Base-by-base conservation (phyloP, 2,113 vertebrate species). In the Aegithalos caudatus region DNA sequence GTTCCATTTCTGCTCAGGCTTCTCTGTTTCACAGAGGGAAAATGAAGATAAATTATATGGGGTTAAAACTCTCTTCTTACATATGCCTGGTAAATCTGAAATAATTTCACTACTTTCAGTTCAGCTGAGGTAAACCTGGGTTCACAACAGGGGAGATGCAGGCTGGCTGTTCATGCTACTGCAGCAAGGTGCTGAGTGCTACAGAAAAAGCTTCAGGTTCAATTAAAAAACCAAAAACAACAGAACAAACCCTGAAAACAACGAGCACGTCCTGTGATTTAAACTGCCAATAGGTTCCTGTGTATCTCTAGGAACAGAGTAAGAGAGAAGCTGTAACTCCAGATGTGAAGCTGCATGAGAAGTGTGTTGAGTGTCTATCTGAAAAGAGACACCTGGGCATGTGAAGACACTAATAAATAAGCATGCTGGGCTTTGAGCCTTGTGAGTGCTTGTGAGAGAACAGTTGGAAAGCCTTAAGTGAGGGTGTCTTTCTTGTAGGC, bases 401-500 rank as follows among this genome's bases (percentile, higher is more conserved):
- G 81, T 19, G 83, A 88, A 79, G 88, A 91, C 73, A 72, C 79
- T 72, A 86, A 91, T 93, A 96, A 95, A 97, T 94, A 94, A 96
- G 83, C 78, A 84, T 21, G 22, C 44, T 64, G 86, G 69, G 91
- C 82, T 90, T 88, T 74, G 76, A 92, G 93, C 62, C 69, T 45
- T n/a, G 18, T 29, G 81, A 86, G 90, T 77, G 88, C 85, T 74
- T 90, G 83, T 27, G 73, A 64, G 44, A 73, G 77, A 96, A 86
- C 94, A 96, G 92, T 97, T 94, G 94, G 95, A 84, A 94, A 92
- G 69, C 89, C 92, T 96, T 92, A 92, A 97, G 88, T 84, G 85
- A 95, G 81, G 78, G 65, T 85, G 94, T 69, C 90, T 88, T 89
- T 95, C 90, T 81, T 3, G 6, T 40, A 56, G 1, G 4, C 97